A percentile compares a stretch with the other conserved stretches of the same genome.
phyloP scores from a whole-genome alignment of 1,140 invertebrate genomes.

The Bombus breviceps region DNA sequence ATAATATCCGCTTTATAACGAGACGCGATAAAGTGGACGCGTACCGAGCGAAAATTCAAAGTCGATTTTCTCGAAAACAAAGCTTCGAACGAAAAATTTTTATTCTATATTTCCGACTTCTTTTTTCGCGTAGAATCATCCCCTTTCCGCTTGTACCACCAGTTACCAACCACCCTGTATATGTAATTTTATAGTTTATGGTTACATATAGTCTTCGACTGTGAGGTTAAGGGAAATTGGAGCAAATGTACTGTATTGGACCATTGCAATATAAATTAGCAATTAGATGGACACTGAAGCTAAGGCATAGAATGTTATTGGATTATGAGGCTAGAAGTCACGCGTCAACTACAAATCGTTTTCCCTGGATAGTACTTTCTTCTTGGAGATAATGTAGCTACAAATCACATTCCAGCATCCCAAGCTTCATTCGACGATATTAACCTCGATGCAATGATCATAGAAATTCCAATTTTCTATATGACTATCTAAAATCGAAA shows the following conservation, averaged over 20 bases:
- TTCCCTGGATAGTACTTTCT: not conserved
- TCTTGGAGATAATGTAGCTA: not conserved
- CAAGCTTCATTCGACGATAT: not conserved
- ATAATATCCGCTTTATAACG: too few relatives aligned
- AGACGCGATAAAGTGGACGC: too few relatives aligned
- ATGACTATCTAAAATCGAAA: not conserved
- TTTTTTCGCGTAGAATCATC: too few relatives aligned
- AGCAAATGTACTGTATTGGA: not conserved
- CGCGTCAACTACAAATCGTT: not conserved
- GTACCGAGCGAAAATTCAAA: too few relatives aligned
- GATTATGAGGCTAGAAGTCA: not conserved
- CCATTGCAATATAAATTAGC: not conserved
- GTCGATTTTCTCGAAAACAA: too few relatives aligned
- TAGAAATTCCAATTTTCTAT: not conserved
- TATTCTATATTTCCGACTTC: too few relatives aligned
- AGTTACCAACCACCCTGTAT: too few relatives aligned
- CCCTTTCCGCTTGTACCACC: too few relatives aligned
- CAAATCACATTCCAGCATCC: not conserved
- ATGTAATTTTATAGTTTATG: not conserved
- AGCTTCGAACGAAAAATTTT: too few relatives aligned
- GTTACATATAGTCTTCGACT: too few relatives aligned
- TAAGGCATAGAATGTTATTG: not conserved
- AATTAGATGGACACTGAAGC: too few relatives aligned
- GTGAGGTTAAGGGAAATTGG: too few relatives aligned
- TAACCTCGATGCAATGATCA: not conserved